Evolutionary conservation across 2,113 vertebrate species (phyloP), one percentile per base, ranked within the genome.

Genomic region (Actinemys pallida): DNA sequence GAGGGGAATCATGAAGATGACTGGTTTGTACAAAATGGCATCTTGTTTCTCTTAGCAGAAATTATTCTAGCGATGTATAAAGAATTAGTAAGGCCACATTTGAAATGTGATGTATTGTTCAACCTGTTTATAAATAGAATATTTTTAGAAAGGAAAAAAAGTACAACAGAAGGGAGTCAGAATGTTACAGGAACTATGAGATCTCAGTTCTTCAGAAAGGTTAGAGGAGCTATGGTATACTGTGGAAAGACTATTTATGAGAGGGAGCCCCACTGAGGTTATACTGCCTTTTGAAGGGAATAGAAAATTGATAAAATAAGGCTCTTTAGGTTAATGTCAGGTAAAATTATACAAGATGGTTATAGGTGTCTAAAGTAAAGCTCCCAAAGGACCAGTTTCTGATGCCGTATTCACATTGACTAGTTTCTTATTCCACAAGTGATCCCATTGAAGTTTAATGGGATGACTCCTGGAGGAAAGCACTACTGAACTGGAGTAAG

Each of bases 61-160:
- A 52, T 79, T 82, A 35, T 39, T 79, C 50, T 81, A 13, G 2
- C 54, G 6, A 35, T 29, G 1, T 3, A 11, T 35, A 4, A 79
- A 50, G 50, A 24, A 1, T 83, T 81, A 45, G 62, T 50, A 65
- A 56, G 29, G 35, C 42, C 69, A 20, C 0, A 10, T 35, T 39
- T 57, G 29, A 79, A 69, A 39, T 31, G 19, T 31, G 0, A 0
- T 11, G 19, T 10, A 8, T 56, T 25, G 4, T 57, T 50, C 42
- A 2, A 2, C 49, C 6, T 1, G 14, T 45, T 81, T 20, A 22
- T 45, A 50, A 72, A 42, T 35, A 17, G 50, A 42, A n/a, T 42
- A 45, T 84, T 81, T 56, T 50, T 22, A 45, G 59, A 31, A n/a
- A 2, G 1, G 8, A 5, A 3, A 4, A 76, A 45, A 27, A 7